A percentile compares a stretch with the other conserved stretches of the same genome.
Conservation (phyloP, 2,888 invertebrate genomes). For the Lathronympha strigana region DNA sequence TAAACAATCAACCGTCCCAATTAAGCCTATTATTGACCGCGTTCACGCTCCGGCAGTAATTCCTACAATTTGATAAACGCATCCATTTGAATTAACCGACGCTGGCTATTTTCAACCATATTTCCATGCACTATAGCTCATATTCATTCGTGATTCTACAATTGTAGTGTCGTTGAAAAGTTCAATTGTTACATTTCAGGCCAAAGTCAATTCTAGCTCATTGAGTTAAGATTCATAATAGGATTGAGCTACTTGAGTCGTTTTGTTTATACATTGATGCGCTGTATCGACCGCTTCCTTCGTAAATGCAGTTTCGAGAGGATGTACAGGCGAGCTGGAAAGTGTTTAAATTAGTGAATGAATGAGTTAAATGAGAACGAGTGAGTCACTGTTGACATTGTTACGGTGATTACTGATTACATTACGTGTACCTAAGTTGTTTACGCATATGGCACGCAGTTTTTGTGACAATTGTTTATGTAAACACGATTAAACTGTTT, state of each 20-base stretch:
- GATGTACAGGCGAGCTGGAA: conserved; percentile 22
- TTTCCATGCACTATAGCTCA: neutral
- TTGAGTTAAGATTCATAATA: neutral
- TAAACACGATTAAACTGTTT: neutral
- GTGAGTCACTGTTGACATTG: conserved; percentile 33
- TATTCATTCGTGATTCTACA: neutral
- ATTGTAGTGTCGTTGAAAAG: conserved; percentile 1
- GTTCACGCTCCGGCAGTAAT: conserved; percentile 30
- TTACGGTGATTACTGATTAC: conserved; percentile 21
- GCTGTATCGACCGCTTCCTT: conserved; percentile 30
- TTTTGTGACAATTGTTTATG: conserved; percentile 12
- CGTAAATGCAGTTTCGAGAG: conserved; percentile 34
- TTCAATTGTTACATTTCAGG: neutral
- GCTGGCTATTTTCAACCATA: conserved; percentile 12
- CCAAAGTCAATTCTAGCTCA: neutral
- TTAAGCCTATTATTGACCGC: conserved; percentile 24
- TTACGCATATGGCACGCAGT: conserved; percentile 26
- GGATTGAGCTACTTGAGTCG: neutral
- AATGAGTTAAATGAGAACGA: conserved; percentile 25
- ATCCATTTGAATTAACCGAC: neutral
- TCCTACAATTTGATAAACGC: conserved; percentile 38
- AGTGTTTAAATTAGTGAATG: conserved; percentile 24
- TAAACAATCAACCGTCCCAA: conserved; percentile 20
- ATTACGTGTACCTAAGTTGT: conserved; percentile 26
- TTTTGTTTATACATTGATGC: conserved; percentile 21